A percentile compares a stretch with the other conserved stretches of the same genome.
These are phyloP conservation scores for Anadara kagoshimensis DNA, from an alignment of 1,140 invertebrate species.

Conservation along the genomic window DNA sequence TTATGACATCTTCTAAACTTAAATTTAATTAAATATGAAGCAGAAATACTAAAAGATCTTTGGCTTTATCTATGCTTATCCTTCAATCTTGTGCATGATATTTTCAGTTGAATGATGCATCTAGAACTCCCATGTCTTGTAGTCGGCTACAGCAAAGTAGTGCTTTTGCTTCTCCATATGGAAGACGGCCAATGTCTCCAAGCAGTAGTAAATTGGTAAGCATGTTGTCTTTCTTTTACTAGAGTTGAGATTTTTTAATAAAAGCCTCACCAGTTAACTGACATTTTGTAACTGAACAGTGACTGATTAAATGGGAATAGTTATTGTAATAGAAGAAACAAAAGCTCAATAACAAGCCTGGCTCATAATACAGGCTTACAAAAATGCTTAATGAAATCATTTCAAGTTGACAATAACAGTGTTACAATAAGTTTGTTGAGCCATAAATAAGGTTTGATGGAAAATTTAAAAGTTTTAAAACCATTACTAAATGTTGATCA, in stretches of 20 bases:
- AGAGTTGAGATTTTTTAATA: not conserved
- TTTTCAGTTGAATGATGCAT: conserved; percentile 58
- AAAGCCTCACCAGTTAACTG: not conserved
- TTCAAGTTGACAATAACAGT: no score
- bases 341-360: not conserved
- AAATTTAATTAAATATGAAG: not conserved
- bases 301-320: not conserved
- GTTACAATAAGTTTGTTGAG: no score
- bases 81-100: conserved; percentile 3
- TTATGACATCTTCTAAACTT: not conserved
- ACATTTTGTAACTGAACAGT: not conserved
- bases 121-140: conserved; percentile 55
- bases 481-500: no score
- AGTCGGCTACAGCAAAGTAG: conserved; percentile 52
- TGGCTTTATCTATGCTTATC: not conserved
- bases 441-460: no score
- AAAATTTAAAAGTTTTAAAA: no score
- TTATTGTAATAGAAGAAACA: conserved; percentile 15
- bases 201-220: conserved; percentile 45
- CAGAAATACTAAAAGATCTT: not conserved
- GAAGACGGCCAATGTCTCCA: conserved; percentile 42
- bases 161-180: conserved; percentile 54
- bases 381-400: not conserved
- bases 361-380: not conserved
- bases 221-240: not conserved